Base-by-base conservation (phyloP, 1,140 invertebrate genomes). In the Rhynchophorus ferrugineus region DNA sequence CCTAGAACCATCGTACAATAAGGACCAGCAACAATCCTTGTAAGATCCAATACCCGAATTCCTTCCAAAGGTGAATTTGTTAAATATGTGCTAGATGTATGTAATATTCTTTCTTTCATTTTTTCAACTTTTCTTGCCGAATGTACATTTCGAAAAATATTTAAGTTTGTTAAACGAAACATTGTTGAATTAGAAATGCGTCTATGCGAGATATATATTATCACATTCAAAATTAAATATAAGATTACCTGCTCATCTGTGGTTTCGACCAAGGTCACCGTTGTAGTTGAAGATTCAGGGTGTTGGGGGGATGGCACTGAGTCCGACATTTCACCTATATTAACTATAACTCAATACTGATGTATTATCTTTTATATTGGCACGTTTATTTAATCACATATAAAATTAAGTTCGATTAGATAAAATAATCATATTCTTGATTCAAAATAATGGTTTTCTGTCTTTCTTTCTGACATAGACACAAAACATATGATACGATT, bases 1-100 rank as follows among this genome's bases (percentile, higher is more conserved):
- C 87, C 88, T 3, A 98, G 71, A 16, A 95, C 80, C 92, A 96
- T 95, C 0, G 92, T 89, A 65, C 92, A 95, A 70, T 84, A 89
- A 1, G 89, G 90, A 1, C 89, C 90, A 13, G 76, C 87, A 61
- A 81, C 78, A 29, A 98, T 86, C 60, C 91, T 71, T 1, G 87
- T 88, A 39, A 94, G 67, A 73, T 95, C 91, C 51, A 95, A 67
- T 13, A 95, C 77, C 60, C 82, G 76, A 36, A 92, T 73, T 47
- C 84, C 86, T 49, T 68, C 64, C 29, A 82, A 68, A 5, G 54
- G 58, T n/a, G 58, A 29, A 6, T 29, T 29, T 29, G 24, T 29
- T 29, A 11, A 6, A 29, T 11, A 29, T 29, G 5, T 14, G 36
- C 7, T 38, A 29, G 5, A 6, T 29, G 5, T 29, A 29, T 29